phyloP scores from a whole-genome alignment of 2,888 invertebrate genomes.

The Philereme vetulata region DNA sequence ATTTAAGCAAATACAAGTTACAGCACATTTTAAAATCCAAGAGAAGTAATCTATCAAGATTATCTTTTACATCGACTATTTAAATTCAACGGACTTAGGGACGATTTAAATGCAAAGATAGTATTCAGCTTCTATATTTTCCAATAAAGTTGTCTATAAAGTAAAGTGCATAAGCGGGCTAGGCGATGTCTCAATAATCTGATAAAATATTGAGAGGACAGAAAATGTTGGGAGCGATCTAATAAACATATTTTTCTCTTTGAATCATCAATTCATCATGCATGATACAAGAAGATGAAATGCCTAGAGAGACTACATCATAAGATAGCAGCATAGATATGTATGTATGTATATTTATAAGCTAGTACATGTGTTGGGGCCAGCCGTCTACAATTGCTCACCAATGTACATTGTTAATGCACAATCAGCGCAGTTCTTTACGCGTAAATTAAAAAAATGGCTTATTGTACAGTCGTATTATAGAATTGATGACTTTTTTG shows the following conservation, averaged over 20 bases:
- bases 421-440: too few species aligned
- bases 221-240: neutral
- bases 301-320: too few species aligned
- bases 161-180: slow-evolving; percentile 39
- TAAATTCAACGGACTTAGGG: slow-evolving; percentile 46
- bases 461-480: too few species aligned
- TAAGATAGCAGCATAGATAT: too few species aligned
- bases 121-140: slow-evolving; percentile 57
- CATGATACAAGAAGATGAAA: too few species aligned
- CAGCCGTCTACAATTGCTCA: too few species aligned
- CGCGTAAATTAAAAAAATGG: too few species aligned
- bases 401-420: too few species aligned
- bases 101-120: slow-evolving; percentile 72
- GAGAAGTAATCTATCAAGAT: slow-evolving; percentile 39
- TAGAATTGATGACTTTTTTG: too few species aligned
- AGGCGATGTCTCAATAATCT: slow-evolving; percentile 35
- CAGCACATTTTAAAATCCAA: slow-evolving; percentile 19
- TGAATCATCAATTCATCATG: too few species aligned
- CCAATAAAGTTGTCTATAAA: slow-evolving; percentile 53
- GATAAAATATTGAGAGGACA: slow-evolving; percentile 31
- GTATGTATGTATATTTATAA: too few species aligned
- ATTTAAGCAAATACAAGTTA: neutral
- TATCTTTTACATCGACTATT: slow-evolving; percentile 40
- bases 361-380: too few species aligned
- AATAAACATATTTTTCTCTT: neutral